Conservation (phyloP, 2,113 vertebrate species). For the Pseudopipra pipra region DNA sequence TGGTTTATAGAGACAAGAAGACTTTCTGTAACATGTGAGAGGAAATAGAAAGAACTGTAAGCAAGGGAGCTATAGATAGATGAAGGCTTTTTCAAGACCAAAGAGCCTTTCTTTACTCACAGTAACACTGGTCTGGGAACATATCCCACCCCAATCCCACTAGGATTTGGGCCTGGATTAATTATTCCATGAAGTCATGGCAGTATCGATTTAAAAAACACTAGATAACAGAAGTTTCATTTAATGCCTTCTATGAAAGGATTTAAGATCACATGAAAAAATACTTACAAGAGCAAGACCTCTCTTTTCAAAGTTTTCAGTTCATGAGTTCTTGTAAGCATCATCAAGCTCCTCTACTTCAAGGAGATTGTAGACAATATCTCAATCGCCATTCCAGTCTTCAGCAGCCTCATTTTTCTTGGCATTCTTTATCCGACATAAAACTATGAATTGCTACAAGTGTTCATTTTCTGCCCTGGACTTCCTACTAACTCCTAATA, state of each 20-base stretch:
- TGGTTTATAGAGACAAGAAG: background rate
- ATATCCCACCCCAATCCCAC: background rate
- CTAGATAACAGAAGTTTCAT: background rate
- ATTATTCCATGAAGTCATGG: background rate
- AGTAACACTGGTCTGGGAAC: background rate
- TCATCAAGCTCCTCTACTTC: background rate
- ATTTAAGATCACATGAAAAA: background rate
- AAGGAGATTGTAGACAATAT: background rate
- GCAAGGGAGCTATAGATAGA: background rate
- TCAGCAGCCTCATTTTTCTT: background rate
- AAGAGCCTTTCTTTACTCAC: background rate
- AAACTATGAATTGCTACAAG: background rate
- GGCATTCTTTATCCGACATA: background rate
- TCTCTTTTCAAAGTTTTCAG: background rate
- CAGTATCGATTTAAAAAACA: background rate
- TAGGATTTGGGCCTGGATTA: background rate
- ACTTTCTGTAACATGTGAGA: background rate
- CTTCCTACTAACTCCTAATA: background rate
- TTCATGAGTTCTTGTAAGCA: background rate
- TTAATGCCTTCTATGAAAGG: background rate
- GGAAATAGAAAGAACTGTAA: background rate
- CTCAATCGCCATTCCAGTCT: background rate
- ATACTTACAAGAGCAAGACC: constrained; percentile 1
- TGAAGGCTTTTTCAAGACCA: background rate
- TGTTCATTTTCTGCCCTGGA: background rate